Evolutionary conservation across 2,888 invertebrate genomes (phyloP), one percentile per base, ranked within the genome.

Genomic region (Megastigmus dorsalis): DNA sequence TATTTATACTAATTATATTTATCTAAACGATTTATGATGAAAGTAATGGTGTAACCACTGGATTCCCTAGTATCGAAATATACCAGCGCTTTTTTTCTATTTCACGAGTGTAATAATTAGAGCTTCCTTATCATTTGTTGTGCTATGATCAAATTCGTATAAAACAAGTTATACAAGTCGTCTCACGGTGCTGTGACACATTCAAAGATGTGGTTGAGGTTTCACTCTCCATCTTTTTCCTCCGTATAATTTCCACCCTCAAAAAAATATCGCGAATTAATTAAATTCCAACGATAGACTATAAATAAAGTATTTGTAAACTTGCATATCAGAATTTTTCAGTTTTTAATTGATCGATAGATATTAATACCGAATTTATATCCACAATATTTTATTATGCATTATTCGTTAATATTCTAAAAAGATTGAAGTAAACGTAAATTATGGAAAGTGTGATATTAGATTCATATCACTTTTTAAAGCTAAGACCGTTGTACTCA

Each of bases 111-210:
- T n/a, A n/a, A n/a, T n/a, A n/a, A n/a, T n/a, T n/a, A n/a, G n/a
- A n/a, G n/a, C n/a, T 54, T 62, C 43, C n/a, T 43, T 33, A 45
- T 36, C 13, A 45, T 45, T 57, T 38, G 54, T 73, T 55, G 59
- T 59, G 66, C 60, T 67, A 23, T 38, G 50, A 60, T 60, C 59
- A 13, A 36, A 45, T 62, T 60, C 62, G 48, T 67, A 59, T 55
- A 60, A 60, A 66, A 68, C 67, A 62, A 62, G 26, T 67, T 74
- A 67, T 33, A 67, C 55, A 74, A 72, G 67, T 74, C 63, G 74
- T 69, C 63, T 74, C 69, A 69, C 63, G 26, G 63, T 74, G 69
- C 74, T 74, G 74, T 74, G 65, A 74, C 38, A 69, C 50, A 65
- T 65, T 69, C 55, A 50, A 69, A 69, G 63, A 60, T 63, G 69